These are phyloP conservation scores for Acanthisitta chloris DNA, from an alignment of 2,113 vertebrate species.

Conservation along the genomic window DNA sequence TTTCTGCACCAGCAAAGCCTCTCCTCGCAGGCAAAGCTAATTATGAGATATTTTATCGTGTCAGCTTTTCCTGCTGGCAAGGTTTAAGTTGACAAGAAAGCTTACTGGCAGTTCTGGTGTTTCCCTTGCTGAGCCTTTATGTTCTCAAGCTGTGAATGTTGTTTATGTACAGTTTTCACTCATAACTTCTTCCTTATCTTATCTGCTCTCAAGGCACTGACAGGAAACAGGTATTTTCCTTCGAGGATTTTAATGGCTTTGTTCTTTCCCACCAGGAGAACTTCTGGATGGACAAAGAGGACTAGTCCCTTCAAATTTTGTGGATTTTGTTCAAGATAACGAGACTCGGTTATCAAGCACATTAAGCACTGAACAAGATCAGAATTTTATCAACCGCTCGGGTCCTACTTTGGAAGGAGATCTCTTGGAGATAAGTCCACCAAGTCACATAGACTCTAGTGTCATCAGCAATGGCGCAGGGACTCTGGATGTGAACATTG, in stretches of 20 bases:
- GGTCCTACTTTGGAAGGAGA: conserved; percentile 45
- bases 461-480: conserved; percentile 80
- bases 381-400: conserved; percentile 73
- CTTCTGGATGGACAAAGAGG: conserved; percentile 93
- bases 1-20: not conserved
- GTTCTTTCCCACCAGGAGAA: conserved; percentile 79
- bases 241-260: not conserved
- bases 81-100: not conserved
- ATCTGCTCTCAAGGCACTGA: not conserved
- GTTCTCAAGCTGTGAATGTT: not conserved
- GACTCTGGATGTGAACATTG: conserved; percentile 85
- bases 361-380: conserved; percentile 81
- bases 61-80: conserved; percentile 10
- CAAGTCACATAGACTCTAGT: conserved; percentile 43
- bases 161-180: not conserved
- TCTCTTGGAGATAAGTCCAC: conserved; percentile 76
- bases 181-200: not conserved
- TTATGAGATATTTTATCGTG: conserved; percentile 11
- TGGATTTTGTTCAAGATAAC: conserved; percentile 91
- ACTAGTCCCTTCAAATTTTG: conserved; percentile 96
- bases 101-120: not conserved
- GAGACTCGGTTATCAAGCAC: conserved; percentile 71
- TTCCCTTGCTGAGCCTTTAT: not conserved
- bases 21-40: conserved; percentile 29
- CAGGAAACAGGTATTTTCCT: accelerated